Conservation (phyloP, 2,113 vertebrate genomes). For the Tretioscincus oriximinensis region DNA sequence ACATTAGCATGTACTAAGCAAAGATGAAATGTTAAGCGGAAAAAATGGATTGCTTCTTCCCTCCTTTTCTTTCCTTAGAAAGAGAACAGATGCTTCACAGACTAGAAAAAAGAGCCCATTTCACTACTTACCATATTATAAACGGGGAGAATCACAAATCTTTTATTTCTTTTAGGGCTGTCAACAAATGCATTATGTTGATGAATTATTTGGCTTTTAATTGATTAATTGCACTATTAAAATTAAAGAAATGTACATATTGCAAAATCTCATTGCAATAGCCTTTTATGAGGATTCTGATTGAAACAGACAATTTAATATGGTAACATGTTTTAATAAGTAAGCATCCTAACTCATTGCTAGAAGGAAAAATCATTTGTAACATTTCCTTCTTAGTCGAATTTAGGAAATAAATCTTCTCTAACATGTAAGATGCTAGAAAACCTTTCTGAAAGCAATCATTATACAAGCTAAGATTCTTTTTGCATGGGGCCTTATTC, state of each 20-base stretch:
- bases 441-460: background rate
- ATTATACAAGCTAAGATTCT: background rate
- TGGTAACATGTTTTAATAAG: background rate
- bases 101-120: background rate
- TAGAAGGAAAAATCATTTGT: background rate
- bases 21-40: too few species aligned
- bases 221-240: background rate
- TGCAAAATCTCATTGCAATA: background rate
- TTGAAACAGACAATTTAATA: background rate
- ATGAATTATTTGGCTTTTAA: background rate
- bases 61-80: too few species aligned
- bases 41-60: too few species aligned
- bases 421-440: background rate
- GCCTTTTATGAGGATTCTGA: background rate
- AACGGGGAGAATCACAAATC: slow-evolving; percentile 6
- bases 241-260: slow-evolving; percentile 1
- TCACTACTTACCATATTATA: background rate
- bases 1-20: too few species aligned
- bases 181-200: background rate
- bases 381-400: background rate
- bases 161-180: slow-evolving; percentile 17
- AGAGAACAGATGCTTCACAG: background rate
- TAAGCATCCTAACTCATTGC: background rate
- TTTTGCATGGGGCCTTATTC: too few species aligned
- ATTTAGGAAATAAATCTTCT: background rate